Conservation (phyloP, 2,888 invertebrate genomes). For the Meganola albula region DNA sequence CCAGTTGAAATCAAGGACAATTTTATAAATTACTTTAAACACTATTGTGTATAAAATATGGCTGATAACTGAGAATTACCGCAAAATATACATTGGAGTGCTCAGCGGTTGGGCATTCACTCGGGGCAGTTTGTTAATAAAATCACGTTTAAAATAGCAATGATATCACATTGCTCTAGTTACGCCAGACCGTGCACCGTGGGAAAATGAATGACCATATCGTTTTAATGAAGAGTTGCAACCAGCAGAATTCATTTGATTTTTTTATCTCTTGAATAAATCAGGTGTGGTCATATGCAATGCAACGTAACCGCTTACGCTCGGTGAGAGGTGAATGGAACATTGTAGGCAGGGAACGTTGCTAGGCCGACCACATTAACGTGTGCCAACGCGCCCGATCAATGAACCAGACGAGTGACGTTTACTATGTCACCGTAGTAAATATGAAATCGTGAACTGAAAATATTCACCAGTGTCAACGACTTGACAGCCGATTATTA, state of each 20-base stretch:
- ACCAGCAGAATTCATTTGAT: background rate
- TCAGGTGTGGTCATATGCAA: conserved; percentile 38
- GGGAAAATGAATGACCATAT: conserved; percentile 26
- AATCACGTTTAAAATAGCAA: conserved; percentile 33
- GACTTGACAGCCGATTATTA: conserved; percentile 15
- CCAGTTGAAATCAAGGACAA: too few relatives aligned
- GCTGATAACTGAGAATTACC: conserved; percentile 19
- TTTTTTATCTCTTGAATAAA: conserved; percentile 20
- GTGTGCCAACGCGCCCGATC: conserved; percentile 69
- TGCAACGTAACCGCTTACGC: conserved; percentile 60
- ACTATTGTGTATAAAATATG: background rate
- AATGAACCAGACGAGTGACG: conserved; percentile 70
- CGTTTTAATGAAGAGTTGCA: conserved; percentile 15
- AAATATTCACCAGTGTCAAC: conserved; percentile 21
- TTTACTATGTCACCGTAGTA: conserved; percentile 42
- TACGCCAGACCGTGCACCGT: conserved; percentile 32
- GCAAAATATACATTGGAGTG: conserved; percentile 15
- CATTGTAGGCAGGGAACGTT: conserved; percentile 54
- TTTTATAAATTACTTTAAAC: too few relatives aligned
- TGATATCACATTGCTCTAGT: conserved; percentile 36
- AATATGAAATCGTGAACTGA: conserved; percentile 25
- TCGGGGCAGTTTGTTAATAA: conserved; percentile 28
- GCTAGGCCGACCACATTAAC: conserved; percentile 69
- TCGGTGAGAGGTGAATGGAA: conserved; percentile 76
- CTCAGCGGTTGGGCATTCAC: conserved; percentile 19